Base-by-base conservation (phyloP, 2,888 invertebrate species). In the Drosophila neonasuta region DNA sequence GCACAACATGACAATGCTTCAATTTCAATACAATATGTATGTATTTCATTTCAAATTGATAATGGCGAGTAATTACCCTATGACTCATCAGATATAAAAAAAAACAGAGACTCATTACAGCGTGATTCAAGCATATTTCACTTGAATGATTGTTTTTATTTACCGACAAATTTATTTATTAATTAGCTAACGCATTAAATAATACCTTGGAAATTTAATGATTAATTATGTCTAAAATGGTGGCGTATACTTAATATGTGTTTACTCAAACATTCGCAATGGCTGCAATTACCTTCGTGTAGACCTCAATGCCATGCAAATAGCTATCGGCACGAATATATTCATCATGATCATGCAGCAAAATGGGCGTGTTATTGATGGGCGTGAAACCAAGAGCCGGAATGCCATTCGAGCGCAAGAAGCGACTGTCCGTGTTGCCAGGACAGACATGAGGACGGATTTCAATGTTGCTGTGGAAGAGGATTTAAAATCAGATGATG, bases 321-420 rank as follows among this genome's bases (percentile, higher is more conserved):
- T 96, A 98, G 3, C 94, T 93, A 13, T 94, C 93, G 52, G 94
- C 95, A 70, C 94, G 94, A 4, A 99, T 91, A 82, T 93, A 96
- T 90, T 99, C 99, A 90, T 99, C 94, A 89, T 98, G 95, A 90
- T 97, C 97, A 88, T 99, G 99, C 4, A 98, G 92, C 5, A 96
- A 92, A 10, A 97, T 94, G 0, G 94, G 95, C 0, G 97, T 97
- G 85, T 94, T 93, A 85, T 95, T 95, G 92, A 98, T 96, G 0
- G 98, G 98, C 0, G 97, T 97, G 91, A 99, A 97, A n/a, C 98
- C 96, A 66, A 98, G 91, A 0, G 97, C 97, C 4, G 96, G 96
- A 64, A 96, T 93, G 11, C 96, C 97, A 41, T 93, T 88, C 93
- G 95, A 85, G 10, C 98, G 93, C 11, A 98, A 90, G 87, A 94